phyloP scores from a whole-genome alignment of 2,113 vertebrate species.

The Vicugna pacos region DNA sequence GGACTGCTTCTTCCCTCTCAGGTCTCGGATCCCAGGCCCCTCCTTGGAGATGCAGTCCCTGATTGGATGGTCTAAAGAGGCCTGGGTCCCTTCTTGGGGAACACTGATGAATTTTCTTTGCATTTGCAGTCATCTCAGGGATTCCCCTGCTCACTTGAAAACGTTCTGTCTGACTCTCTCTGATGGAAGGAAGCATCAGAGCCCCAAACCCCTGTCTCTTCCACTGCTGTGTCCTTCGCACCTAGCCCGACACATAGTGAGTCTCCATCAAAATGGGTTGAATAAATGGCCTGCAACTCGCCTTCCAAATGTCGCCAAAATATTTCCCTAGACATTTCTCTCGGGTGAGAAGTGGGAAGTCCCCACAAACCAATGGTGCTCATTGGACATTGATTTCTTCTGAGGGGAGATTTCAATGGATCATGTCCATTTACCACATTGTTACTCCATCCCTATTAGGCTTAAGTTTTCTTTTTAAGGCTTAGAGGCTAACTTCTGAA shows the following conservation, averaged over 20 bases:
- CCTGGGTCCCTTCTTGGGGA: neutral
- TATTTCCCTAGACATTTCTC: neutral
- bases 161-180: neutral
- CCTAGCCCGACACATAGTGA: neutral
- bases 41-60: neutral
- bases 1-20: fast-evolving
- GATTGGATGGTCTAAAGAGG: neutral
- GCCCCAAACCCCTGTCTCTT: neutral
- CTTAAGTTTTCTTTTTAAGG: neutral
- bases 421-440: neutral
- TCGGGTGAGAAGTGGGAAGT: neutral
- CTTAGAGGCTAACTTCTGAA: neutral
- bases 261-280: neutral
- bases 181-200: neutral
- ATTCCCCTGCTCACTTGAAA: neutral
- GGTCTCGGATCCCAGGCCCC: neutral
- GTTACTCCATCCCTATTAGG: neutral
- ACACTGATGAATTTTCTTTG: neutral
- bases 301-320: neutral
- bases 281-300: neutral
- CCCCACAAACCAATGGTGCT: neutral
- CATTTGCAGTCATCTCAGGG: neutral
- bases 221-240: neutral
- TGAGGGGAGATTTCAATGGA: neutral
- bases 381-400: neutral